Base-by-base conservation (phyloP, 2,888 invertebrate genomes). In the Trichopoda pennipes region DNA sequence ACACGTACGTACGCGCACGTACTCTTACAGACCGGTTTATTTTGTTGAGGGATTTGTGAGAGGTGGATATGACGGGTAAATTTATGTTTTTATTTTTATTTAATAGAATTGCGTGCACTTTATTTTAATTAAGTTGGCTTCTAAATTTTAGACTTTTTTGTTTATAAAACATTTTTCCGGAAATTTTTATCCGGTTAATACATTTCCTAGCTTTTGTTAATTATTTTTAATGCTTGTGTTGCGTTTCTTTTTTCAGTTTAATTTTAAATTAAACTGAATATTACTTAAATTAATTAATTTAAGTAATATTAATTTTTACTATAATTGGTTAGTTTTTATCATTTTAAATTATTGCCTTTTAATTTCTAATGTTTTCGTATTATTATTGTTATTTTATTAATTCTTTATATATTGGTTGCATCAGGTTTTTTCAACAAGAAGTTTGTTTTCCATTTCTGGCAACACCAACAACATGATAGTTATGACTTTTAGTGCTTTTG, bases 61-160 rank as follows among this genome's bases (percentile, higher is more conserved):
- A 38, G 10, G 1, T 12, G 2, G 38, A 3, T 38, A 12, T 12
- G 12, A 38, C 9, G 7, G 12, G 6, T 16, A 19, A 19, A 49
- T 17, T 2, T 42, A 28, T 28, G 28, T 2, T 28, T 28, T 4
- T 28, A 28, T 28, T 21, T 35, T 35, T 66, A 17, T 42, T 16
- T 28, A 38, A n/a, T 42, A 7, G 38, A 3, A 38, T 28, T 72
- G 49, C 53, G 10, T 17, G 53, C 19, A n/a, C 14, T 78, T 61
- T 44, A 35, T 53, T 79, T 75, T 56, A 76, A 79, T 82, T 75
- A 63, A 66, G 58, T 66, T 63, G 68, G 68, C 55, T 73, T 78
- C 38, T 64, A 66, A 44, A 35, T 68, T 73, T 61, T 38, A 47
- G 38, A 12, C 10, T 44, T 10, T 14, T 21, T 23, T 28, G 6